Percentiles rank a stretch among this genome's conserved stretches.
These are phyloP conservation scores for Drosophila pseudotalamancana DNA, from an alignment of 2,888 invertebrate genomes.

Conservation along the genomic window DNA sequence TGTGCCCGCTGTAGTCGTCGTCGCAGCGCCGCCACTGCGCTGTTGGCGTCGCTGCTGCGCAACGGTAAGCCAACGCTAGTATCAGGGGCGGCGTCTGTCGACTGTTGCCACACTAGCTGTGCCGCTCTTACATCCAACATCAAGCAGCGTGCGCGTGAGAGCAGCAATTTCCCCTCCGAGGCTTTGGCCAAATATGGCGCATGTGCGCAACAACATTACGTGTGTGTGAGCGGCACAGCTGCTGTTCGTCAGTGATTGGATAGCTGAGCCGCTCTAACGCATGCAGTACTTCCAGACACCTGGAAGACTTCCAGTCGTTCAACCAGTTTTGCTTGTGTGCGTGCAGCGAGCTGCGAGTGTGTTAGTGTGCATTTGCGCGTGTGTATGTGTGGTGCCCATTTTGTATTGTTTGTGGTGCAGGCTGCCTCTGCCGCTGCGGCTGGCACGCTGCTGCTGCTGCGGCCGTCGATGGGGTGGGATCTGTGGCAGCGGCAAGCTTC, in stretches of 20 bases:
- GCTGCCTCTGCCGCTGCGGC: conserved; percentile 7
- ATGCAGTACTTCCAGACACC: conserved; percentile 50
- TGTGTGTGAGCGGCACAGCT: conserved; percentile 40
- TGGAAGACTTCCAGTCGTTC: conserved; percentile 56
- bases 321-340: conserved; percentile 38
- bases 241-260: not conserved
- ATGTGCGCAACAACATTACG: conserved; percentile 41
- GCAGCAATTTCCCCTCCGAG: conserved; percentile 52
- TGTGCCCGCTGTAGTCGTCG: not conserved
- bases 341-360: conserved; percentile 40
- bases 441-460: not conserved
- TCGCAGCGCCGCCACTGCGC: conserved; percentile 19
- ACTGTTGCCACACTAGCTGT: conserved; percentile 29
- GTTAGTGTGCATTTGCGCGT: conserved; percentile 30
- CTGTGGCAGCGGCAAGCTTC: conserved; percentile 30
- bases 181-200: conserved; percentile 72
- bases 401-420: conserved; percentile 49
- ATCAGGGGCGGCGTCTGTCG: conserved; percentile 66
- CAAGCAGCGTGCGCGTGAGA: conserved; percentile 1
- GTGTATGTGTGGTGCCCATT: conserved; percentile 64
- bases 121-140: conserved; percentile 34
- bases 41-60: conserved; percentile 46
- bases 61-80: conserved; percentile 68
- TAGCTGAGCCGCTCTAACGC: conserved; percentile 43
- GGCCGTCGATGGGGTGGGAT: conserved; percentile 4